Base-by-base conservation (phyloP, 2,797 vertebrate species). In the Sebastes iracundus region DNA sequence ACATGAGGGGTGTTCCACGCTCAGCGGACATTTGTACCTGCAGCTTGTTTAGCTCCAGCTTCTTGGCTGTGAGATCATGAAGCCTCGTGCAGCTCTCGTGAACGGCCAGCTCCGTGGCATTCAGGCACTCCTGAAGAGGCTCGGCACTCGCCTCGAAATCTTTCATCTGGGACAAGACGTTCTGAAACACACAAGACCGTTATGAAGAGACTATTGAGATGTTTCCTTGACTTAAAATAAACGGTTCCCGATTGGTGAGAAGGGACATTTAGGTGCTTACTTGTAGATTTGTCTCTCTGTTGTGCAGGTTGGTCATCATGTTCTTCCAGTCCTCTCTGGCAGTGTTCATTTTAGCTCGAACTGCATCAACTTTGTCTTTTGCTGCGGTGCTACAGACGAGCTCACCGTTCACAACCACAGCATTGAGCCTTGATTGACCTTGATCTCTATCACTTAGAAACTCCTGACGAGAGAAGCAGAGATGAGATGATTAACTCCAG, bases 291-390 rank as follows among this genome's bases (percentile, higher is more conserved):
- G 95, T 95, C 90, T 98, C 97, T 89, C 97, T 97, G 81, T 93
- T 96, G 91, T 97, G 97, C 42, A 99, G 95, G n/a, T 89, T 97
- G 27, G 97, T 92, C 89, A 98, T 95, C 58, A 99, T 95, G 10
- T 91, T 96, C 84, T 97, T 99, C 97, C 97, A 99, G 3, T 99
- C 97, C 67, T 97, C 97, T 93, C 96, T 97, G 76, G 97, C 95
- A 0, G 91, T 85, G 84, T 85, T 86, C 67, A 93, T 93, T 93
- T 98, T 98, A 61, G 92, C 93, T 58, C 87, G 95, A 75, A 97
- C 83, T 8, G 92, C 84, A 61, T 97, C 95, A 2, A 92, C 95
- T 90, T 96, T 97, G 83, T 98, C 98, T 84, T 96, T 92, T 13
- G 94, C 82, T 64, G 96, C 82, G 33, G 97, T 59, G 60, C 91